Percentiles rank a stretch among this genome's conserved stretches.
Conservation (phyloP, 53 echinoderm and acorn worm genomes). For the Holothuria leucospilota region DNA sequence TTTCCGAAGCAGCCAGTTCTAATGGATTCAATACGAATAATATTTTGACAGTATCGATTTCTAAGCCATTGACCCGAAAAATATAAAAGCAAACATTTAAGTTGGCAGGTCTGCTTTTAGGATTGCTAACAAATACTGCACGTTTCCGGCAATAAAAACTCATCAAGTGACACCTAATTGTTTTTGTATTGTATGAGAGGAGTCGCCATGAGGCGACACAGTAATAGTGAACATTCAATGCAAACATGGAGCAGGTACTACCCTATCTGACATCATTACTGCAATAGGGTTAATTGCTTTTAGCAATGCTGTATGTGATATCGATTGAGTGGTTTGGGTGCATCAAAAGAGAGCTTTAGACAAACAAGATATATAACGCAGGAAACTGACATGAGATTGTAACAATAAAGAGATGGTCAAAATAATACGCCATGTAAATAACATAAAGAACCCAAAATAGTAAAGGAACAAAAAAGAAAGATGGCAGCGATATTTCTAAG, state of each 20-base stretch:
- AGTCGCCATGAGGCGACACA: neutral
- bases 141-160: conserved; percentile 26
- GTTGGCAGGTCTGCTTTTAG: conserved; percentile 23
- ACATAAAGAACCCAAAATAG: too few relatives aligned
- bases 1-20: conserved; percentile 26
- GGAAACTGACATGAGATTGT: too few relatives aligned
- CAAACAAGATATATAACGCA: too few relatives aligned
- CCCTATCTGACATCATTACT: conserved; percentile 8
- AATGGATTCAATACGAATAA: conserved; percentile 37
- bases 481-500: too few relatives aligned
- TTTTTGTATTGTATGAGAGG: conserved; percentile 9
- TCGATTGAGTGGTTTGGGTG: neutral
- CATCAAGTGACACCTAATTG: conserved; percentile 13
- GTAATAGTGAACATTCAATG: conserved; percentile 18
- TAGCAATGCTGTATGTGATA: neutral
- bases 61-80: conserved; percentile 38
- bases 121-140: conserved; percentile 37
- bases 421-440: too few relatives aligned
- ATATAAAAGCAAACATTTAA: conserved; percentile 36
- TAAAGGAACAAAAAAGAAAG: too few relatives aligned
- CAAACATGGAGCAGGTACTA: neutral
- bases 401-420: too few relatives aligned
- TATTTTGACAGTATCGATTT: conserved; percentile 9
- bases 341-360: too few relatives aligned
- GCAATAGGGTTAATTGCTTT: conserved; percentile 33